phyloP scores from a whole-genome alignment of 2,113 vertebrate genomes.

The Colaptes auratus region DNA sequence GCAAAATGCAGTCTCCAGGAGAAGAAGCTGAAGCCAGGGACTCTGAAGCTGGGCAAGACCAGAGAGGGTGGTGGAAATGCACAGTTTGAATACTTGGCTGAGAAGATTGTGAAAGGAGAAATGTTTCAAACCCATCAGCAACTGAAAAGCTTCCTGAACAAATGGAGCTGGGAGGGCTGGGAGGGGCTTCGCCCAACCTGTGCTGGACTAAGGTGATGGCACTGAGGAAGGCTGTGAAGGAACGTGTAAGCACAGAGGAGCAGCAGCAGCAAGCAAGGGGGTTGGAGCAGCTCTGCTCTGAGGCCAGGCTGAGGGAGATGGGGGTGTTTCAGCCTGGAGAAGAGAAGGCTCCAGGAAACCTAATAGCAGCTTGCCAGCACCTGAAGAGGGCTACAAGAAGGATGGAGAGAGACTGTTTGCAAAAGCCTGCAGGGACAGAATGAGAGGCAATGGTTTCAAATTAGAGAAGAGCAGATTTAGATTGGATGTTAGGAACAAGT shows the following conservation, averaged over 20 bases:
- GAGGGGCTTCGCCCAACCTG: not conserved
- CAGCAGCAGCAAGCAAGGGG: not conserved
- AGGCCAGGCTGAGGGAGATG: too few relatives aligned
- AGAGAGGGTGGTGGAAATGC: not conserved
- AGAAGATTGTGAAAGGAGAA: not conserved
- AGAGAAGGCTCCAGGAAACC: too few relatives aligned
- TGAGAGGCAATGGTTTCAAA: too few relatives aligned
- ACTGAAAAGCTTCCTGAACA: not conserved
- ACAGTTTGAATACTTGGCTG: not conserved
- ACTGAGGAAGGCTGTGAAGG: not conserved
- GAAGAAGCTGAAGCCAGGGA: not conserved
- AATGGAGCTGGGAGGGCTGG: accelerated
- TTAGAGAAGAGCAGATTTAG: too few relatives aligned
- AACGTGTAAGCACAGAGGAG: not conserved
- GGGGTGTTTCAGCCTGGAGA: too few relatives aligned
- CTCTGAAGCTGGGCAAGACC: not conserved
- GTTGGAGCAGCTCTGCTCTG: too few relatives aligned
- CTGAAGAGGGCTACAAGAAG: too few relatives aligned
- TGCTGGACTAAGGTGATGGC: not conserved
- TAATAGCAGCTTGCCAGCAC: too few relatives aligned
- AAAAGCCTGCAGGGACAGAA: too few relatives aligned
- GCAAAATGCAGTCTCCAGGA: not conserved
- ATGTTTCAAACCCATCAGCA: not conserved
- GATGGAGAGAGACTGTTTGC: too few relatives aligned
- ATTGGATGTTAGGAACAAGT: too few relatives aligned